Base-by-base conservation (phyloP, 1,140 invertebrate species). In the Thrips palmi region DNA sequence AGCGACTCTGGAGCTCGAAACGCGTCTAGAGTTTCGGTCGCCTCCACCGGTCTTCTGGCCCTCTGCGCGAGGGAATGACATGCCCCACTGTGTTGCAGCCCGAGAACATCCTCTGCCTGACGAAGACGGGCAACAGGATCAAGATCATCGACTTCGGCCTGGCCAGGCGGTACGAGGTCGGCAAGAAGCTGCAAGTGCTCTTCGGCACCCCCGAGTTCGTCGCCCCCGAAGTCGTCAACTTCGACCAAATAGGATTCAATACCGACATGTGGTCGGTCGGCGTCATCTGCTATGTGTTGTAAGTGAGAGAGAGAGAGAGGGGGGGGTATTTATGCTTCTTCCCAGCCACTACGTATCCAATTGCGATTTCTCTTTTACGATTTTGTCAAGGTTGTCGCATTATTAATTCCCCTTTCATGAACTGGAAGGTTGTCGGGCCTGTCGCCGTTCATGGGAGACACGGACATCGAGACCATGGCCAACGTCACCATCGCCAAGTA, bases 121-220 rank as follows among this genome's bases (percentile, higher is more conserved):
- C 89, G 36, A 83, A 86, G 55, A 77, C 83, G 22, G 91, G 92
- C 5, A 97, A 97, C 56, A 70, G 91, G 46, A 89, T 98, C 47
- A 97, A 98, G 63, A 89, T 97, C 44, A 97, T 97, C 42, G 89
- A 94, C 58, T 97, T 96, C 58, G 93, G 93, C 12, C 59, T 98
- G 36, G 92, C 93, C 1, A 64, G 91, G 41, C 77, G 85, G 54
- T 94, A 79, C 47, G 84, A 93, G 55, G 86, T 89, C 0, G 72
- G 74, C 40, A 89, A 91, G 61, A 91, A 93, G 49, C 60, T 97
- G 3, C 68, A 83, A 57, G 82, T 93, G 2, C 61, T 97, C 24
- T 97, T 96, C 56, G 92, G 92, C n/a, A 97, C 92, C 2, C 89
- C 92, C 0, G 93, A 97, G 60, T 97, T 98, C 59, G 89, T 96